Percentiles rank a stretch among this genome's conserved stretches.
phyloP scores from a whole-genome alignment of 2,113 vertebrate genomes.

The Struthio camelus region DNA sequence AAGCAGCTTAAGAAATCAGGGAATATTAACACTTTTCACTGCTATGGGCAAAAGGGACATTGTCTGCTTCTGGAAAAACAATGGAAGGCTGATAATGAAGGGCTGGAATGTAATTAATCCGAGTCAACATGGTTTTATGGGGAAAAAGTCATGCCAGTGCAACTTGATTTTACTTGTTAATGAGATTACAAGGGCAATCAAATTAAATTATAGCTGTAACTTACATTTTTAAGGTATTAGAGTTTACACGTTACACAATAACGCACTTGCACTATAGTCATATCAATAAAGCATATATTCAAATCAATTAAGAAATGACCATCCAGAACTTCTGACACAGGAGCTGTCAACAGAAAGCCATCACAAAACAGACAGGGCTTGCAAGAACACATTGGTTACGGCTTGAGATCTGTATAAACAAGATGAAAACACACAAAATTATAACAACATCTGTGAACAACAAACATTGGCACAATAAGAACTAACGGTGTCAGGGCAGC shows the following conservation, averaged over 20 bases:
- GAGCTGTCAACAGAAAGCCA: neutral
- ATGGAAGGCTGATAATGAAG: neutral
- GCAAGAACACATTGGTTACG: neutral
- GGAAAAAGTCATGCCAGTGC: neutral
- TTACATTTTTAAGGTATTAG: neutral
- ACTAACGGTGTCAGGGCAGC: neutral
- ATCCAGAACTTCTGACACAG: neutral
- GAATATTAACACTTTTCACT: neutral
- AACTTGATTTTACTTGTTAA: neutral
- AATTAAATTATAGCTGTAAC: neutral
- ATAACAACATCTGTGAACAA: neutral
- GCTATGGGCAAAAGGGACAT: neutral
- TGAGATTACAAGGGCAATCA: accelerated
- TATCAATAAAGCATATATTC: neutral
- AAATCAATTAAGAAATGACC: neutral
- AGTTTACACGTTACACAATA: neutral
- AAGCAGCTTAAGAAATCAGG: neutral
- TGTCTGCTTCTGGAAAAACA: neutral
- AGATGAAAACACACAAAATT: neutral
- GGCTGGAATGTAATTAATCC: neutral
- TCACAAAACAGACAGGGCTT: neutral
- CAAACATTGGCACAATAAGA: neutral
- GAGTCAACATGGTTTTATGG: neutral
- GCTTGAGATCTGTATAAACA: neutral
- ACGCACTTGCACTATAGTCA: neutral